Conservation (phyloP, 2,113 vertebrate species). For the Tichodroma muraria region DNA sequence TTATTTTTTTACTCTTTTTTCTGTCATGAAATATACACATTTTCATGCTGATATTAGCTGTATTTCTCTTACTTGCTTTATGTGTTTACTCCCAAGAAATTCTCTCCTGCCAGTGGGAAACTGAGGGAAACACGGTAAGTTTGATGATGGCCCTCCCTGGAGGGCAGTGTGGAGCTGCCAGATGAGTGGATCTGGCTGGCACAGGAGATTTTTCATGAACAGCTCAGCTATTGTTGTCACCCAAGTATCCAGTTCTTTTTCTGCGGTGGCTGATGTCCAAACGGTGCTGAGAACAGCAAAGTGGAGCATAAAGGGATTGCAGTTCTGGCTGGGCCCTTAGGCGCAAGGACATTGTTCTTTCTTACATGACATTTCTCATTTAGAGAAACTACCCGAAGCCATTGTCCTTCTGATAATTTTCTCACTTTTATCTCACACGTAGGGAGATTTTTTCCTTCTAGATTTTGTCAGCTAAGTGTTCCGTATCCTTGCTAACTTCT, state of each 20-base stretch:
- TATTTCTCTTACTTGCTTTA: background rate
- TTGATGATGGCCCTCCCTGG: background rate
- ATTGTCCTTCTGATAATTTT: background rate
- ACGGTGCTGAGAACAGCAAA: background rate
- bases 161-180: slow-evolving; percentile 44
- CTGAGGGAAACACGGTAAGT: background rate
- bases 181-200: background rate
- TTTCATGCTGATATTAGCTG: background rate
- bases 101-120: background rate
- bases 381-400: background rate
- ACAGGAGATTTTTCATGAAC: background rate
- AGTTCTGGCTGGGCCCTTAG: background rate
- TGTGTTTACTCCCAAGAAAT: background rate
- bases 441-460: background rate
- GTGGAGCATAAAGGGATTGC: background rate
- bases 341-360: background rate
- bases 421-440: background rate
- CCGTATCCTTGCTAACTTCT: background rate
- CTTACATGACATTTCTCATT: background rate
- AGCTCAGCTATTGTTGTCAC: slow-evolving; percentile 9
- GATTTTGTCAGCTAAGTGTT: background rate
- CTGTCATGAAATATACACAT: background rate
- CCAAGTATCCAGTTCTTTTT: slow-evolving; percentile 12
- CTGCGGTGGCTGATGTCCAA: background rate
- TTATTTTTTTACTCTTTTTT: background rate